These are phyloP conservation scores for Cairina moschata DNA, from an alignment of 2,113 vertebrate genomes.

Conservation along the genomic window DNA sequence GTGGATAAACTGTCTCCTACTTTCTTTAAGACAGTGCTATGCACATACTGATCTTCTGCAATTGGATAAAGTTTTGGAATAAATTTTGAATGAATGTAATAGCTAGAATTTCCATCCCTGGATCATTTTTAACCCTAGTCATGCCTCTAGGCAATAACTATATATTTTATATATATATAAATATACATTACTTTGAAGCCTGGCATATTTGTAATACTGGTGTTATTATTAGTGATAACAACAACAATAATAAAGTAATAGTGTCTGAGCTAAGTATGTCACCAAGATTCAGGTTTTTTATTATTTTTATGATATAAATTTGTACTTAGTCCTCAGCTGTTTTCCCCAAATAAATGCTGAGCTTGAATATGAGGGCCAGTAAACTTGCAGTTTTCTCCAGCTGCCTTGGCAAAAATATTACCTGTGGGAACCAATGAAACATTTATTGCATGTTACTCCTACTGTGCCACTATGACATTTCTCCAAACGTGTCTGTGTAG, in stretches of 20 bases:
- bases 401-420: conserved; percentile 73
- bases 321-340: conserved; percentile 56
- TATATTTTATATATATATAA: neutral
- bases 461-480: conserved; percentile 55
- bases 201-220: neutral
- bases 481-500: conserved; percentile 25
- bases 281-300: conserved; percentile 41
- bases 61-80: conserved; percentile 10
- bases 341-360: conserved; percentile 63
- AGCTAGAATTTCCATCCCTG: neutral
- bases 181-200: neutral
- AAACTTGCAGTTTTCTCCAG: conserved; percentile 67
- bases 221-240: neutral
- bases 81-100: conserved; percentile 14
- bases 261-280: conserved; percentile 33
- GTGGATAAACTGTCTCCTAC: neutral
- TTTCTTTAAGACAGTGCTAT: neutral
- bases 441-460: conserved; percentile 48
- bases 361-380: conserved; percentile 44
- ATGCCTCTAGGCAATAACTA: neutral
- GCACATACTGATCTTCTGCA: neutral
- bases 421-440: conserved; percentile 60
- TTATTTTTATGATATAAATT: conserved; percentile 62
- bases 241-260: neutral
- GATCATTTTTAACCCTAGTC: neutral